phyloP scores from a whole-genome alignment of 1,140 invertebrate genomes.

The Diabrotica virgifera region DNA sequence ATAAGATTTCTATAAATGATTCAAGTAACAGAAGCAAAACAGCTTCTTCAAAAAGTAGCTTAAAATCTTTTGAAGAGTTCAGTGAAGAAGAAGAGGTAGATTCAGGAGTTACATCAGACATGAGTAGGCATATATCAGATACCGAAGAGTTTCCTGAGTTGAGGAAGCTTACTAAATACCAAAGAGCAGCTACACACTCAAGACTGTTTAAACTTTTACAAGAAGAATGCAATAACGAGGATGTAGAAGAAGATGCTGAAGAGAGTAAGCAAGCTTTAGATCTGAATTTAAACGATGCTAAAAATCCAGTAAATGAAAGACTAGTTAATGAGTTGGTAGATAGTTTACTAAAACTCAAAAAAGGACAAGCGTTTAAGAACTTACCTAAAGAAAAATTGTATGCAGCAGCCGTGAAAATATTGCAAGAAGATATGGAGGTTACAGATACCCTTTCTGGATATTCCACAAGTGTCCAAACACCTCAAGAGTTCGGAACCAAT shows the following conservation, averaged over 20 bases:
- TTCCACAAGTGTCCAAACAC: slow-evolving; percentile 48
- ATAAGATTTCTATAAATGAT: slow-evolving; percentile 44
- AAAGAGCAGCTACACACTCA: slow-evolving; percentile 70
- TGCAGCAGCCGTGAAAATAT: slow-evolving; percentile 54
- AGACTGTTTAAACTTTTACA: slow-evolving; percentile 65
- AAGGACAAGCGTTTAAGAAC: slow-evolving; percentile 53
- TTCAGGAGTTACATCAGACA: slow-evolving; percentile 68
- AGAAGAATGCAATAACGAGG: slow-evolving; percentile 52
- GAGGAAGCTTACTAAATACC: slow-evolving; percentile 59
- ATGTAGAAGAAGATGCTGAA: slow-evolving; percentile 42
- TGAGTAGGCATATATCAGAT: slow-evolving; percentile 67
- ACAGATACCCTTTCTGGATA: slow-evolving; percentile 46
- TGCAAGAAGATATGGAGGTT: slow-evolving; percentile 52
- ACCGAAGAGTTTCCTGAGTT: slow-evolving; percentile 57
- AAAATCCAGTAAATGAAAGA: slow-evolving; percentile 51
- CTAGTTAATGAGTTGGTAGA: slow-evolving; percentile 57
- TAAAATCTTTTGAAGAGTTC: slow-evolving; percentile 40
- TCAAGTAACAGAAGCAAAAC: slow-evolving; percentile 30
- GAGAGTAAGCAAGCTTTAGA: slow-evolving; percentile 32
- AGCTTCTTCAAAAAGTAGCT: slow-evolving; percentile 40
- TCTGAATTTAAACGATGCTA: slow-evolving; percentile 36
- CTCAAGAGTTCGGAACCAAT: slow-evolving; percentile 47
- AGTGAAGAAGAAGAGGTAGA: slow-evolving; percentile 60
- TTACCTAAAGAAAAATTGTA: slow-evolving; percentile 57
- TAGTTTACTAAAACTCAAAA: slow-evolving; percentile 54